Conservation (phyloP, 2,113 vertebrate genomes). For the Grus americana region DNA sequence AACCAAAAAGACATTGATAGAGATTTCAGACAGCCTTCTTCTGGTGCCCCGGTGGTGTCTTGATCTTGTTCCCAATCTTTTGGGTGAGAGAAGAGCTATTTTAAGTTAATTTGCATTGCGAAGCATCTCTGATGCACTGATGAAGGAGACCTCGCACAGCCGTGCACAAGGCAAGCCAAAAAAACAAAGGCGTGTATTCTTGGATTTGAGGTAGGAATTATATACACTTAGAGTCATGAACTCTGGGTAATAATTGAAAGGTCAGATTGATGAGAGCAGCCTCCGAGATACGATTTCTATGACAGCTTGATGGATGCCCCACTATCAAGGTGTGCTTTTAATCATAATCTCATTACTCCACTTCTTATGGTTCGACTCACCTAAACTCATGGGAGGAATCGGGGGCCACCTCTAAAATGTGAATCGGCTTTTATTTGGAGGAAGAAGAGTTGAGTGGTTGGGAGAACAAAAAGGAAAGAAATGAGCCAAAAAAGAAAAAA, state of each 20-base stretch:
- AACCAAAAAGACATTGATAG: background rate
- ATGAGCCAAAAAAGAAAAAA: background rate
- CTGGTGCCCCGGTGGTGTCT: background rate
- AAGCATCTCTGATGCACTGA: background rate
- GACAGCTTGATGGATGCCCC: conserved; percentile 80
- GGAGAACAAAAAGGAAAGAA: background rate
- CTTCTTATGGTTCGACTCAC: conserved; percentile 75
- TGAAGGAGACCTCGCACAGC: background rate
- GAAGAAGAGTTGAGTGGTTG: background rate
- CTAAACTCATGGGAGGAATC: conserved; percentile 73
- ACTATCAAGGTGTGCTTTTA: conserved; percentile 80
- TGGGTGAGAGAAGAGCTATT: background rate
- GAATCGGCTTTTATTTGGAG: conserved; percentile 51
- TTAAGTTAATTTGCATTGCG: background rate
- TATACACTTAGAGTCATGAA: conserved; percentile 68
- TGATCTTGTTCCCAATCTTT: conserved; percentile 1
- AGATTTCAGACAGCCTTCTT: background rate
- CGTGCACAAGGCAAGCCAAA: background rate
- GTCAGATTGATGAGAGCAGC: conserved; percentile 79
- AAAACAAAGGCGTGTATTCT: conserved; percentile 25
- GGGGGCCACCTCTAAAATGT: conserved; percentile 58
- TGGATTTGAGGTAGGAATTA: conserved; percentile 46
- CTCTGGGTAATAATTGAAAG: conserved; percentile 77
- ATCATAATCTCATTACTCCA: conserved; percentile 81
- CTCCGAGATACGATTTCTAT: conserved; percentile 74